These are phyloP conservation scores for Synergus umbraculus DNA, from an alignment of 2,888 invertebrate genomes.

Conservation along the genomic window DNA sequence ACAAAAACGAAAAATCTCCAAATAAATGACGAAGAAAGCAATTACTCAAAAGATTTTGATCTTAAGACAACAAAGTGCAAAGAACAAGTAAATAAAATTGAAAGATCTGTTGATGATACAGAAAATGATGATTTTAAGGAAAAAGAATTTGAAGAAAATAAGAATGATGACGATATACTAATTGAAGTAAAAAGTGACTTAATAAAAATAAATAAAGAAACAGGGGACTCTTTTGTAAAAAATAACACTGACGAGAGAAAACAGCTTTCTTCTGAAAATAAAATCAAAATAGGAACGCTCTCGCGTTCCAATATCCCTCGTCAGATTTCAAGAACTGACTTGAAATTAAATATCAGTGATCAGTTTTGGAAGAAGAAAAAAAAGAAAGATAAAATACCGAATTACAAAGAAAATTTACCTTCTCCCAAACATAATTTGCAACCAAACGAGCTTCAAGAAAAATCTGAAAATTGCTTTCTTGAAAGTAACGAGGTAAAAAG, in stretches of 20 bases:
- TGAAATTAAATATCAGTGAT: background rate
- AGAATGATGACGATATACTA: background rate
- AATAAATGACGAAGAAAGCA: constrained; percentile 1
- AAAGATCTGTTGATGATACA: background rate
- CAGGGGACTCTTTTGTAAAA: background rate
- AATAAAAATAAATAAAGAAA: background rate
- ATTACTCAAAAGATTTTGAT: background rate
- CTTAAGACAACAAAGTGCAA: background rate
- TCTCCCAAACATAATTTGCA: background rate
- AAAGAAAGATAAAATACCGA: background rate
- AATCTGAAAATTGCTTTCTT: background rate
- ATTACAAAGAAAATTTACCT: background rate
- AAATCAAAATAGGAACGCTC: background rate
- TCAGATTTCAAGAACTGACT: constrained; percentile 3
- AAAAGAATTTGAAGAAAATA: background rate
- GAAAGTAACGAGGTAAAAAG: background rate
- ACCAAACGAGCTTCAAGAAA: background rate
- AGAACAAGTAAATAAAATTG: background rate
- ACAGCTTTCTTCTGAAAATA: background rate
- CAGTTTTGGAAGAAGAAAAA: constrained; percentile 34
- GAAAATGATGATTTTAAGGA: background rate
- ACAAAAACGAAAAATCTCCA: constrained; percentile 43
- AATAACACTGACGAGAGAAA: background rate
- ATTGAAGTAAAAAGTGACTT: background rate
- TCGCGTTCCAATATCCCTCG: constrained; percentile 2